Evolutionary conservation across 2,113 vertebrate genomes (phyloP).

Genomic region (Cyprinodon tularosa): DNA sequence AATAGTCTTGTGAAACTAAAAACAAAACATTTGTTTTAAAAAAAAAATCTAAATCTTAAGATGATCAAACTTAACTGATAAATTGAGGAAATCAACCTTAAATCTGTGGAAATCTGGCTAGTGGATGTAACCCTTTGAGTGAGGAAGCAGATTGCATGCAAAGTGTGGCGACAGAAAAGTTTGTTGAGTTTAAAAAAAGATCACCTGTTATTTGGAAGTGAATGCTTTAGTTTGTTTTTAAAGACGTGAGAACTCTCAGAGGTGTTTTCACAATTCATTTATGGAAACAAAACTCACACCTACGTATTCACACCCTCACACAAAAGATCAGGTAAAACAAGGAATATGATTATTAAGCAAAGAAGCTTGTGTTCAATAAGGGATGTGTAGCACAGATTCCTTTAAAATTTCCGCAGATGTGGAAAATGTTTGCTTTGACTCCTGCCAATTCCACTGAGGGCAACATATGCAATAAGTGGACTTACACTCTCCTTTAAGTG

Average conservation of each 20-base stretch:
- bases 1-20: no score
- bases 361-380: not conserved
- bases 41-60: no score
- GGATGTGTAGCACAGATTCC: not conserved
- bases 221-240: not conserved
- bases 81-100: not conserved
- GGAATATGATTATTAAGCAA: not conserved
- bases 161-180: not conserved
- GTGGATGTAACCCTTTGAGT: not conserved
- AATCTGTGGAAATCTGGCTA: not conserved
- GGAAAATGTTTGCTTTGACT: not conserved
- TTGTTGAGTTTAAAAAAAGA: not conserved
- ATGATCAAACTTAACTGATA: not conserved
- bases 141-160: not conserved
- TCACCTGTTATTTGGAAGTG: not conserved
- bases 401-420: conserved; percentile 1
- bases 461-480: not conserved
- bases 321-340: not conserved
- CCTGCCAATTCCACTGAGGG: not conserved
- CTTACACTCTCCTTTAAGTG: not conserved
- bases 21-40: no score
- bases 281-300: not conserved
- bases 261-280: not conserved
- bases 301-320: not conserved
- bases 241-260: not conserved